These are phyloP conservation scores for Dicyrtomina minuta DNA, from an alignment of 2,888 invertebrate genomes.

Conservation along the genomic window DNA sequence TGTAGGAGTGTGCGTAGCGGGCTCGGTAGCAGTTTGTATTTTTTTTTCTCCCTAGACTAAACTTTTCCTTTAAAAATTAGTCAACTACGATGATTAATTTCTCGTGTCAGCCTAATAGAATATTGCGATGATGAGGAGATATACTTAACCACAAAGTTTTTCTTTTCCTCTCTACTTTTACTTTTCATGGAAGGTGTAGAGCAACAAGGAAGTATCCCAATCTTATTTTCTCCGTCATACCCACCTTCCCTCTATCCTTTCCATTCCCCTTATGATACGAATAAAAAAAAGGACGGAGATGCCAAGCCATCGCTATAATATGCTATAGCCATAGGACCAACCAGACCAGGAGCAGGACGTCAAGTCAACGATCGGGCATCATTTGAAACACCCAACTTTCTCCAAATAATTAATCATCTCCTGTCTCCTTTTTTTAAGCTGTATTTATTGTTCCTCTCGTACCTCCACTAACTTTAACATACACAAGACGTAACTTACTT, in stretches of 20 bases:
- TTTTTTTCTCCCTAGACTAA: background rate
- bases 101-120: slow-evolving; percentile 37
- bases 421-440: slow-evolving; percentile 15
- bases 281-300: too few relatives aligned
- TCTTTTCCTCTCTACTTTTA: background rate
- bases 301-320: too few relatives aligned
- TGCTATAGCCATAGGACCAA: too few relatives aligned
- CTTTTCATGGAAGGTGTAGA: too few relatives aligned
- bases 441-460: background rate
- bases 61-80: slow-evolving; percentile 37
- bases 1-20: background rate
- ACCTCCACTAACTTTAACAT: background rate
- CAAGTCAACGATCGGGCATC: too few relatives aligned
- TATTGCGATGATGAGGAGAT: slow-evolving; percentile 21
- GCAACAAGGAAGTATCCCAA: too few relatives aligned
- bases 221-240: too few relatives aligned
- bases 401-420: slow-evolving; percentile 27
- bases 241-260: too few relatives aligned
- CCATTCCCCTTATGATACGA: too few relatives aligned
- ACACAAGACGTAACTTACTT: background rate
- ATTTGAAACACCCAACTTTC: slow-evolving; percentile 18
- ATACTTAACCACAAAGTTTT: slow-evolving; percentile 27
- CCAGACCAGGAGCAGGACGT: background rate
- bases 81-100: slow-evolving; percentile 35
- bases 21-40: background rate